Percentiles rank a stretch among this genome's conserved stretches.
phyloP scores from a whole-genome alignment of 2,888 invertebrate species.

The Isoperla grammatica region DNA sequence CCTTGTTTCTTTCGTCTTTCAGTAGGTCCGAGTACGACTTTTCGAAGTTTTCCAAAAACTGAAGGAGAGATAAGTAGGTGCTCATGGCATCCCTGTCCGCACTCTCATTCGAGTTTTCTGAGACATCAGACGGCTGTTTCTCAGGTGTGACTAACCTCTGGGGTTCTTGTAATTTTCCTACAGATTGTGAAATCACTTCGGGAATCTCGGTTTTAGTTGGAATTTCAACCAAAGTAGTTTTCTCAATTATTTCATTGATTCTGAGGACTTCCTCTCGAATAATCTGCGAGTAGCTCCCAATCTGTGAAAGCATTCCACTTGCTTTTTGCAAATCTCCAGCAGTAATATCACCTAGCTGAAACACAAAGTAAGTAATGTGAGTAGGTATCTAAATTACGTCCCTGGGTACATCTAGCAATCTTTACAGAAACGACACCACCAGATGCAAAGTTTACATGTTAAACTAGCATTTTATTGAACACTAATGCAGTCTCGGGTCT shows the following conservation, averaged over 20 bases:
- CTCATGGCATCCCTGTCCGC: conserved; percentile 47
- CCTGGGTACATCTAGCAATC: too few species aligned
- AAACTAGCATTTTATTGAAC: too few species aligned
- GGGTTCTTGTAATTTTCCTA: not conserved
- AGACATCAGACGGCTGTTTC: conserved; percentile 8
- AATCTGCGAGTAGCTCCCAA: conserved; percentile 36
- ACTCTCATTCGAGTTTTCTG: conserved; percentile 24
- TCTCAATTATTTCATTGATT: conserved; percentile 12
- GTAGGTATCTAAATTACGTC: too few species aligned
- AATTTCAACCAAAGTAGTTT: not conserved
- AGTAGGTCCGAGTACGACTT: conserved; percentile 55
- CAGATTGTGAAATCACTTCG: not conserved
- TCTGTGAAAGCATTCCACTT: conserved; percentile 36
- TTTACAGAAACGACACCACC: too few species aligned
- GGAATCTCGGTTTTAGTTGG: not conserved
- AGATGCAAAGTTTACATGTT: too few species aligned
- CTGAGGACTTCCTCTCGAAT: conserved; percentile 35
- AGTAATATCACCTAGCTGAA: conserved; percentile 38
- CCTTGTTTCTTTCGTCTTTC: conserved; percentile 58
- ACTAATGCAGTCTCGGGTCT: too few species aligned
- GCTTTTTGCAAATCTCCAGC: conserved; percentile 37
- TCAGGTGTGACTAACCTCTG: conserved; percentile 2
- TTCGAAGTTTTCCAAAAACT: conserved; percentile 54
- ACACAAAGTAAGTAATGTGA: not conserved
- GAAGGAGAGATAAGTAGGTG: conserved; percentile 53